A percentile compares a stretch with the other conserved stretches of the same genome.
These are phyloP conservation scores for Struthidea cinerea DNA, from an alignment of 2,113 vertebrate genomes.

Conservation along the genomic window DNA sequence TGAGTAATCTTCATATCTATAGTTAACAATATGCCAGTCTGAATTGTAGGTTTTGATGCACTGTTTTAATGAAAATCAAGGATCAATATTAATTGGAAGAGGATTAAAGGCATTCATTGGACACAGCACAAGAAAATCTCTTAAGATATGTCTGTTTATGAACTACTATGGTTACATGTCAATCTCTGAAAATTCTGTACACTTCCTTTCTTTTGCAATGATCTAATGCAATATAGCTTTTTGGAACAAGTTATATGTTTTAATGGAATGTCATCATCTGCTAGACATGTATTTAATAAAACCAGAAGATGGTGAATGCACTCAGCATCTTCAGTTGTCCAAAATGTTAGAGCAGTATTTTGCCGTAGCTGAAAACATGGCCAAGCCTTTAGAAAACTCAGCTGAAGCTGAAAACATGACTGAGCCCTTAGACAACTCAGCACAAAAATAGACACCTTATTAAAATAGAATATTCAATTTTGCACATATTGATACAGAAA, in stretches of 20 bases:
- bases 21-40: conserved; percentile 95
- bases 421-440: not conserved
- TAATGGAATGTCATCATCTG: not conserved
- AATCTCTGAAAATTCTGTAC: not conserved
- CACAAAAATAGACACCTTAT: not conserved
- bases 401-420: not conserved
- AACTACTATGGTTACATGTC: not conserved
- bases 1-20: conserved; percentile 96
- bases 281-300: not conserved
- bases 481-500: not conserved
- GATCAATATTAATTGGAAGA: not conserved
- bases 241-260: not conserved
- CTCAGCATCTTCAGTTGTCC: not conserved
- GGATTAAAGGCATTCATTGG: not conserved
- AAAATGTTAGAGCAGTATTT: not conserved
- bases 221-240: not conserved
- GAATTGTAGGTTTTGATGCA: conserved; percentile 98
- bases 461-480: not conserved
- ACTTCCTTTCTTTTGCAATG: not conserved
- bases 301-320: not conserved
- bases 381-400: not conserved
- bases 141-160: not conserved
- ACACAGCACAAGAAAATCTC: not conserved
- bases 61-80: conserved; percentile 71
- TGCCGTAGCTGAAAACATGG: not conserved